Evolutionary conservation across 2,113 vertebrate species (phyloP), one percentile per base, ranked within the genome.

Genomic region (Eclectus roratus): DNA sequence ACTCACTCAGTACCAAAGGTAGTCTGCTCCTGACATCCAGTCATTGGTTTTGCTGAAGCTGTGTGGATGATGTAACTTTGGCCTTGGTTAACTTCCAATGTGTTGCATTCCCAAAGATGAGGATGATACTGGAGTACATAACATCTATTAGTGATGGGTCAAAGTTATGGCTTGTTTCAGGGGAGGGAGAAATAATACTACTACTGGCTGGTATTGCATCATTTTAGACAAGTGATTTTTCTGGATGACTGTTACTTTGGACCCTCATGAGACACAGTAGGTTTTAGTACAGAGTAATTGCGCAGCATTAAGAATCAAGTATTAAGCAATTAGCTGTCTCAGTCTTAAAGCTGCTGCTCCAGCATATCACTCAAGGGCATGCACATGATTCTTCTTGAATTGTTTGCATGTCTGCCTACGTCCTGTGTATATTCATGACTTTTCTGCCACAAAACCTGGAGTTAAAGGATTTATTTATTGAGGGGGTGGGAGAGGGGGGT

Each of bases 391-490:
- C 61, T 84, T 85, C 39, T 56, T 65, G n/a, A 69, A 3, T 56
- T 73, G 24, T 46, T 79, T 80, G 35, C 7, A 2, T 37, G 56
- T 60, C 71, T 93, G n/a, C 49, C 49, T 69, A 1, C 41, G 46
- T 49, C 39, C 27, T n/a, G 17, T 43, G 52, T 39, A 4, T 5
- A 1, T 53, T 61, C 18, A 50, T 0, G 3, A 52, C 28, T 66
- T 87, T 68, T 37, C n/a, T 93, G 35, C 10, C 17, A 33, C 55
- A 71, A 94, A 84, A 84, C 23, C 13, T 50, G 20, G 44, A 79
- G 25, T 27, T 85, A 72, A 68, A 87, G 24, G 25, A 64, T 81
- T 87, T 87, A 7, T 78, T 94, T 56, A 58, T 58, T 25, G 18
- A 7, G 12, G 3, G 19, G 7, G 16, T 19, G 18, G 4, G 9